Conservation (phyloP, 2,888 invertebrate species). For the Nomada ruficornis region DNA sequence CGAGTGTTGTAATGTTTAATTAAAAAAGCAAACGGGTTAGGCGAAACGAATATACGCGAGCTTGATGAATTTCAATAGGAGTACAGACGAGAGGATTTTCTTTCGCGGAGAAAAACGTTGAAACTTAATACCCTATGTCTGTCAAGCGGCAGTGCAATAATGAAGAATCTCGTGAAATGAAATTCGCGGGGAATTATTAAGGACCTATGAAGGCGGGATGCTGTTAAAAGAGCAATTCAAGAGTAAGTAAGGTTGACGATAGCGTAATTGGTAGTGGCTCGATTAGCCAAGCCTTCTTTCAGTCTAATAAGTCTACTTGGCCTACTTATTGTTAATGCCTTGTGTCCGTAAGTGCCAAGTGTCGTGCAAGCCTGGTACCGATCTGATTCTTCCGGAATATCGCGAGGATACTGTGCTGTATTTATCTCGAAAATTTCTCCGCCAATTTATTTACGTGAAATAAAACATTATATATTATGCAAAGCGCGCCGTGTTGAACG, state of each 20-base stretch:
- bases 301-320: conserved; percentile 66
- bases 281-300: conserved; percentile 66
- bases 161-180: neutral
- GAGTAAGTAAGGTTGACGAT: conserved; percentile 54
- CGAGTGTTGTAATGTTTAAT: no score
- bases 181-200: conserved; percentile 16
- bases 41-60: no score
- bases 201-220: conserved; percentile 35
- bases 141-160: neutral
- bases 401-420: neutral
- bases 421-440: neutral
- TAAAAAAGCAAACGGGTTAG: no score
- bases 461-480: no score
- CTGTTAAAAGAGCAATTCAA: conserved; percentile 48
- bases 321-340: conserved; percentile 71
- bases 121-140: no score
- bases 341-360: conserved; percentile 57
- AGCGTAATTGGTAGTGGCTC: conserved; percentile 59
- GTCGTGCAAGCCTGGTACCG: conserved; percentile 39
- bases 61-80: no score
- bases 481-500: no score
- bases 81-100: no score
- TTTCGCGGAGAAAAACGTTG: no score
- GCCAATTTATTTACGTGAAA: neutral
- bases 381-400: conserved; percentile 55